phyloP scores from a whole-genome alignment of 1,140 invertebrate species.

The Aphelinus certus region DNA sequence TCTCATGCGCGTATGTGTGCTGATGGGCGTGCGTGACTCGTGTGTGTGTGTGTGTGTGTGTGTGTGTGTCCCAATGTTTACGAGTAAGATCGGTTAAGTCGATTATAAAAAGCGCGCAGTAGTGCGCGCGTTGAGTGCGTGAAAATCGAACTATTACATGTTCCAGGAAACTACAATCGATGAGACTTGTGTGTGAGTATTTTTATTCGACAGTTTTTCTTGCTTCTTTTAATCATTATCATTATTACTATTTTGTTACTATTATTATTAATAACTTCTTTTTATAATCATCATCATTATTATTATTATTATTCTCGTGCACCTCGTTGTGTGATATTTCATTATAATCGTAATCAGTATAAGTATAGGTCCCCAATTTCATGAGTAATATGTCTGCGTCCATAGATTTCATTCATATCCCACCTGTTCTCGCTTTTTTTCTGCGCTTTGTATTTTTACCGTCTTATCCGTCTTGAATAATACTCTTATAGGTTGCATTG shows the following conservation, averaged over 20 bases:
- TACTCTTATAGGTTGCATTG: too few relatives aligned
- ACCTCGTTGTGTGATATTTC: slow-evolving; percentile 12
- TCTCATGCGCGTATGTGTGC: too few relatives aligned
- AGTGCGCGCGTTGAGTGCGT: background rate
- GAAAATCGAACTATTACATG: slow-evolving; percentile 7
- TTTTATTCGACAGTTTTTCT: background rate
- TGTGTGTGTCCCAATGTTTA: background rate
- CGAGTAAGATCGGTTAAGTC: background rate
- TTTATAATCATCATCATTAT: background rate
- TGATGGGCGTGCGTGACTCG: background rate
- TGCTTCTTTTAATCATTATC: too few relatives aligned
- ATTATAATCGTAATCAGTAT: background rate
- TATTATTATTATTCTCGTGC: background rate
- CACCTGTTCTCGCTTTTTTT: too few relatives aligned
- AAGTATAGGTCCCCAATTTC: slow-evolving; percentile 4
- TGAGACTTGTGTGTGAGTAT: background rate
- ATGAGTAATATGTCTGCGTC: background rate
- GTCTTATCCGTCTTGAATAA: too few relatives aligned
- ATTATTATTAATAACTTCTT: background rate
- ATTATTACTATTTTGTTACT: too few relatives aligned
- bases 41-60: too few relatives aligned
- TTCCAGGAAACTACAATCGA: background rate
- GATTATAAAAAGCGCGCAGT: slow-evolving; percentile 10
- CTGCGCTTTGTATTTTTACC: too few relatives aligned
- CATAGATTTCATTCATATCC: too few relatives aligned